A percentile compares a stretch with the other conserved stretches of the same genome.
These are phyloP conservation scores for Spatulosminthurus flaviceps DNA, from an alignment of 2,888 invertebrate genomes.

Conservation along the genomic window DNA sequence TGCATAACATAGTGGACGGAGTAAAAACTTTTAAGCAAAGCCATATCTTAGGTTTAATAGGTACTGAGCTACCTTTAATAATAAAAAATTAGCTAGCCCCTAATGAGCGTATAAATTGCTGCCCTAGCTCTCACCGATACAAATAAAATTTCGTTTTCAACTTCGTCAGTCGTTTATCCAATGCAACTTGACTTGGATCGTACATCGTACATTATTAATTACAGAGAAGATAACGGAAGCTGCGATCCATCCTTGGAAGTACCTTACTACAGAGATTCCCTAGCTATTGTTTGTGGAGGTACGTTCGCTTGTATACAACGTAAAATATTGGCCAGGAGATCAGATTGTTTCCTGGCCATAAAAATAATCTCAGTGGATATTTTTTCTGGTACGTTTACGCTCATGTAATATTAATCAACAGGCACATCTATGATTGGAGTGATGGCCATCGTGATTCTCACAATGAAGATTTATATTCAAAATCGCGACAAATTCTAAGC, in stretches of 20 bases:
- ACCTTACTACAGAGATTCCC: conserved; percentile 35
- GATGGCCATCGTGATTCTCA: conserved; percentile 50
- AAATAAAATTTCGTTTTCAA: no score
- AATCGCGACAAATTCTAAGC: conserved; percentile 31
- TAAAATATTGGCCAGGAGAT: background rate
- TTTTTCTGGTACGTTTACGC: background rate
- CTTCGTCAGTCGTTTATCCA: no score
- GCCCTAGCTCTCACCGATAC: no score
- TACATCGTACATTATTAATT: background rate
- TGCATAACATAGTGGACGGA: no score
- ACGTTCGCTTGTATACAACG: no score
- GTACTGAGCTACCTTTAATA: no score
- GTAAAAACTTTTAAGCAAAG: no score
- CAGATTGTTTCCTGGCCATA: background rate
- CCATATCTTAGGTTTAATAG: no score
- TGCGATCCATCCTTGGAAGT: conserved; percentile 9
- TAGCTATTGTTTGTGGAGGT: conserved; percentile 42
- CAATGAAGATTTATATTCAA: conserved; percentile 50
- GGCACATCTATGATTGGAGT: conserved; percentile 56
- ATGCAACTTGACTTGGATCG: no score
- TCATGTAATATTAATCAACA: conserved; percentile 12
- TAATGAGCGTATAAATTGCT: no score
- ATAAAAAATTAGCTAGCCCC: no score
- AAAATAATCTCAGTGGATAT: background rate
- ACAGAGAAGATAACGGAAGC: background rate